phyloP scores from a whole-genome alignment of 2,797 vertebrate genomes.

The Hoplostethus mediterraneus region DNA sequence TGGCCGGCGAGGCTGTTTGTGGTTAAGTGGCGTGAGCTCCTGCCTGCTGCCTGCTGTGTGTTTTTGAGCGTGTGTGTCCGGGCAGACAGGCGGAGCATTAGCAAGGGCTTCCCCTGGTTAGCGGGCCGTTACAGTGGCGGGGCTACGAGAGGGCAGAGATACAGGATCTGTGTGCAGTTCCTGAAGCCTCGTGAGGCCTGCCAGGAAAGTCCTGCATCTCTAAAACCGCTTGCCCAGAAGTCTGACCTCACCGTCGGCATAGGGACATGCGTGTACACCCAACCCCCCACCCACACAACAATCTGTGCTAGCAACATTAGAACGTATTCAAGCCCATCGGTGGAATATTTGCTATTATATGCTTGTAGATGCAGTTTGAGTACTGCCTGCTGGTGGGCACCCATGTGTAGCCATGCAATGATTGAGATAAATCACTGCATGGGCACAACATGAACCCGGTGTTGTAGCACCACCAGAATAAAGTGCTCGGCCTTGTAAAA shows the following conservation, averaged over 20 bases:
- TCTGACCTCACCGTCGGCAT: conserved; percentile 14
- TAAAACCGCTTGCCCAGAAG: neutral
- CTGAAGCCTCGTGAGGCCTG: conserved; percentile 38
- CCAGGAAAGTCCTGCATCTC: conserved; percentile 46
- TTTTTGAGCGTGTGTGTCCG: conserved; percentile 33
- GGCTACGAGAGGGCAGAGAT: conserved; percentile 18
- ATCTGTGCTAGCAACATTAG: no score
- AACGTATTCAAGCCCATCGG: no score
- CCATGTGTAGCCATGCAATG: neutral
- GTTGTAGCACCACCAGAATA: neutral
- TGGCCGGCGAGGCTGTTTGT: conserved; percentile 4
- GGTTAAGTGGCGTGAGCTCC: conserved; percentile 9
- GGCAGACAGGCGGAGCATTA: conserved; percentile 38
- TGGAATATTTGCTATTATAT: no score
- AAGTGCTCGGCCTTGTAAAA: neutral
- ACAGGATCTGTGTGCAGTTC: conserved; percentile 58
- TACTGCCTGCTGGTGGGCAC: neutral
- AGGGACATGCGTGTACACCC: neutral
- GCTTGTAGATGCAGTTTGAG: neutral
- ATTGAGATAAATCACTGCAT: neutral
- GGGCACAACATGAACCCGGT: neutral
- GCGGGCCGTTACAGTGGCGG: conserved; percentile 9
- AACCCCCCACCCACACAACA: neutral
- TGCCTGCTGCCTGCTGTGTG: neutral
- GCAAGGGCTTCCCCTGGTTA: conserved; percentile 42